A percentile compares a stretch with the other conserved stretches of the same genome.
Conservation (phyloP, 2,797 vertebrate species). For the Chiroxiphia lanceolata region DNA sequence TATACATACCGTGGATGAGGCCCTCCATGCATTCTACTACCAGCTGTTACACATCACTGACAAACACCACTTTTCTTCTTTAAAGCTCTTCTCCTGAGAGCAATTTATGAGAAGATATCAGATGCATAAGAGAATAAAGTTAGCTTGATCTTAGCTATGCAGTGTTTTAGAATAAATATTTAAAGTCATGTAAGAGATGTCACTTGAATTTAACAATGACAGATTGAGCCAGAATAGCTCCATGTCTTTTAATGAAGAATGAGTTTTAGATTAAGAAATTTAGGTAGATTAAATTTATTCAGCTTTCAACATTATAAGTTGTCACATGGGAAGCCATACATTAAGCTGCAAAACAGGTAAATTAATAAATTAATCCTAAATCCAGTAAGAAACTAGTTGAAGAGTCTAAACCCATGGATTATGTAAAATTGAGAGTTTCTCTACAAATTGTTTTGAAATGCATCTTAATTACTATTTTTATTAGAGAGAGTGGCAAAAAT, state of each 20-base stretch:
- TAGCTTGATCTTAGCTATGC: not conserved
- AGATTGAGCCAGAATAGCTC: not conserved
- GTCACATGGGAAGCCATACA: not conserved
- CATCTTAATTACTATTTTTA: not conserved
- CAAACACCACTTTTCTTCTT: not conserved
- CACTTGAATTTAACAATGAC: not conserved
- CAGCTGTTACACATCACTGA: not conserved
- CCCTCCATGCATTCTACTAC: not conserved
- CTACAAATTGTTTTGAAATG: not conserved
- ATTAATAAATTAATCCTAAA: not conserved
- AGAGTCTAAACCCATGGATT: not conserved
- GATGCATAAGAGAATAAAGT: not conserved
- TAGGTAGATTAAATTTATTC: not conserved
- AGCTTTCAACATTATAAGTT: not conserved
- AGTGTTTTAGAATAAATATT: not conserved
- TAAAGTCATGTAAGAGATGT: not conserved
- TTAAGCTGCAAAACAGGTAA: not conserved
- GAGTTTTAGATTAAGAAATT: not conserved
- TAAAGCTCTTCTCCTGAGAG: not conserved
- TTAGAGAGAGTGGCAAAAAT: not conserved
- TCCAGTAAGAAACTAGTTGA: not conserved
- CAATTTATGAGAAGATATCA: not conserved
- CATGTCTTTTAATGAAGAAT: not conserved
- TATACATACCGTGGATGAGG: not conserved
- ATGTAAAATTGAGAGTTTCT: not conserved